phyloP scores from a whole-genome alignment of 2,797 vertebrate species.

The Brachymystax lenok region DNA sequence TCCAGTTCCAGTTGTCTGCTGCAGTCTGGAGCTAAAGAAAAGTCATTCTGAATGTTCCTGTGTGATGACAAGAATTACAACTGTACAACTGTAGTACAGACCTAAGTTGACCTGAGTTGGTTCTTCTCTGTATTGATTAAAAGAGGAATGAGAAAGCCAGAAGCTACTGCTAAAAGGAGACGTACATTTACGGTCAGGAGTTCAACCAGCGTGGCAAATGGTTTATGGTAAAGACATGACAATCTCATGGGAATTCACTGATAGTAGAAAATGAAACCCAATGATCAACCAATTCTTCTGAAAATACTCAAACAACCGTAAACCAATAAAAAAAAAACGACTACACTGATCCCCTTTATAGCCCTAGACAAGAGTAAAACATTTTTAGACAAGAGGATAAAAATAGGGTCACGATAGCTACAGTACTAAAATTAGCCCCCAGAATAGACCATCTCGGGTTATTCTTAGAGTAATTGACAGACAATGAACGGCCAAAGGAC shows the following conservation, averaged over 20 bases:
- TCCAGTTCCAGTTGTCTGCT: background rate
- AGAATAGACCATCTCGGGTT: slow-evolving; percentile 46
- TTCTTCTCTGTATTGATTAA: background rate
- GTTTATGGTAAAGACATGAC: background rate
- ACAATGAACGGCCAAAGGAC: slow-evolving; percentile 64
- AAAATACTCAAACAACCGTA: slow-evolving; percentile 43
- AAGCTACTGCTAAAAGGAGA: background rate
- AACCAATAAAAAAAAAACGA: slow-evolving; percentile 39
- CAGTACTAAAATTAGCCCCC: slow-evolving; percentile 48
- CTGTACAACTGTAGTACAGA: background rate
- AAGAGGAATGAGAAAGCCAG: background rate
- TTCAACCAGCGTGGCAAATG: background rate
- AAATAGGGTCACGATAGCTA: slow-evolving; percentile 52
- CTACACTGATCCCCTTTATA: slow-evolving; percentile 45
- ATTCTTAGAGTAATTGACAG: slow-evolving; percentile 57
- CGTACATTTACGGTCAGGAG: background rate
- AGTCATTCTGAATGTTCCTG: background rate
- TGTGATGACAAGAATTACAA: background rate
- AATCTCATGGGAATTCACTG: background rate
- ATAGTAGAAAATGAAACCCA: background rate
- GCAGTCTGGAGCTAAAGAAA: background rate
- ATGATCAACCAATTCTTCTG: slow-evolving; percentile 14
- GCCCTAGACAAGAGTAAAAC: slow-evolving; percentile 22
- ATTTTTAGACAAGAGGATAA: slow-evolving; percentile 44
- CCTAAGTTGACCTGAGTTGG: background rate